phyloP scores from a whole-genome alignment of 2,113 vertebrate species.

The Microcebus ravelobensis region DNA sequence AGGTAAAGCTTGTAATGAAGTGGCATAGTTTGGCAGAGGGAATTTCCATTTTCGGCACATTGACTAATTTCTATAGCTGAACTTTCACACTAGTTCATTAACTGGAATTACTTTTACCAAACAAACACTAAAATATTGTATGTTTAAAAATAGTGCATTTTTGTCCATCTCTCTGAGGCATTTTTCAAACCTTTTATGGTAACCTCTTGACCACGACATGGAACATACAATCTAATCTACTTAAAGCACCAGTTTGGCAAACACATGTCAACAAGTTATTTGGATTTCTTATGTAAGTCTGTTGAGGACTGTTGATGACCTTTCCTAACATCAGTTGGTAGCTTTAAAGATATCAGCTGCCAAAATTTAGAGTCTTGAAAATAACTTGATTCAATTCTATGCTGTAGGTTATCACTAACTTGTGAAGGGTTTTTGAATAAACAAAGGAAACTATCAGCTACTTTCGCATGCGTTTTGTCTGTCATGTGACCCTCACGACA shows the following conservation, averaged over 20 bases:
- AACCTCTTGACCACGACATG: constrained; percentile 26
- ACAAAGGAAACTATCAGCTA: neutral
- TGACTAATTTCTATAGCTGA: constrained; percentile 68
- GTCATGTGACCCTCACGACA: neutral
- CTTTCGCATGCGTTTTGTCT: neutral
- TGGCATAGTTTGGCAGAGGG: neutral
- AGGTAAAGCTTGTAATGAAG: constrained; percentile 62
- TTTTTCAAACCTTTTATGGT: constrained; percentile 70
- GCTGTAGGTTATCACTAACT: neutral
- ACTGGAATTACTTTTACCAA: constrained; percentile 70
- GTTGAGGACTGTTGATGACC: neutral
- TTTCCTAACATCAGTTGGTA: constrained; percentile 27
- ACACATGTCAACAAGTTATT: constrained; percentile 31
- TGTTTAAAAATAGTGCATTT: constrained; percentile 71
- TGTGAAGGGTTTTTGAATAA: constrained; percentile 18
- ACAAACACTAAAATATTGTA: constrained; percentile 64
- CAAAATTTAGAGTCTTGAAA: constrained; percentile 38
- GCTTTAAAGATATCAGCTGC: constrained; percentile 13
- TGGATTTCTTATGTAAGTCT: constrained; percentile 29
- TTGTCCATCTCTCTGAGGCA: constrained; percentile 35
- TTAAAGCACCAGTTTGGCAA: constrained; percentile 40
- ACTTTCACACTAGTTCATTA: constrained; percentile 63
- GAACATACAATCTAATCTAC: neutral
- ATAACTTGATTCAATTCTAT: neutral
- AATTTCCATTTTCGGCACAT: constrained; percentile 66